phyloP scores from a whole-genome alignment of 2,888 invertebrate genomes.

The Lycophotia porphyrea region DNA sequence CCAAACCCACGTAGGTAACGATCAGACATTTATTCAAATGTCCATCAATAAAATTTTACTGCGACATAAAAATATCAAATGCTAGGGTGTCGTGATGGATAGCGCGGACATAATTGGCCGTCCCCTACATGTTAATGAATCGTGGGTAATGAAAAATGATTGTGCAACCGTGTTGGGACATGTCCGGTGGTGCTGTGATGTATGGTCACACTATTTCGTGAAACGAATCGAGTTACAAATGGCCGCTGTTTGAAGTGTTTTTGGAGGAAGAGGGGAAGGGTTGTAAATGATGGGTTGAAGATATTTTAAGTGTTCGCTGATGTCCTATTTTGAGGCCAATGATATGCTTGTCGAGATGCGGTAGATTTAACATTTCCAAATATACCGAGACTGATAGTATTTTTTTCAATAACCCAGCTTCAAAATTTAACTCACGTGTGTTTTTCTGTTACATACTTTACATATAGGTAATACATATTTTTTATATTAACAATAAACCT shows the following conservation, averaged over 20 bases:
- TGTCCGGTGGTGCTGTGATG: slow-evolving; percentile 74
- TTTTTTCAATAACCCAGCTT: background rate
- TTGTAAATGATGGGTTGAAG: slow-evolving; percentile 39
- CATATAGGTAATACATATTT: no score
- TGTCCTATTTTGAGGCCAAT: slow-evolving; percentile 31
- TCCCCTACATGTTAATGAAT: slow-evolving; percentile 88
- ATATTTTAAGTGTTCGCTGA: slow-evolving; percentile 34
- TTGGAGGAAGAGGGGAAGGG: slow-evolving; percentile 47
- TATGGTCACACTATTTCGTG: slow-evolving; percentile 81
- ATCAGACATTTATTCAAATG: slow-evolving; percentile 61
- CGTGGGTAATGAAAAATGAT: slow-evolving; percentile 89
- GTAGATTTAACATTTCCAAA: background rate
- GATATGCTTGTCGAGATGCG: slow-evolving; percentile 12
- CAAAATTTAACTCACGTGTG: no score
- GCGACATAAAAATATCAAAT: slow-evolving; percentile 81
- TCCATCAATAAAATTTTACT: slow-evolving; percentile 69
- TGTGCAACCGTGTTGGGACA: slow-evolving; percentile 75
- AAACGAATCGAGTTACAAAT: slow-evolving; percentile 76
- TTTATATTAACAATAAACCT: no score
- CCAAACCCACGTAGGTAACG: slow-evolving; percentile 49
- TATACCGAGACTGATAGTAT: background rate
- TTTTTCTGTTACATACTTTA: no score
- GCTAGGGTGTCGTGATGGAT: slow-evolving; percentile 86
- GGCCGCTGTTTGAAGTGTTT: slow-evolving; percentile 68
- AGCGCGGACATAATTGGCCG: slow-evolving; percentile 86